Percentiles rank a stretch among this genome's conserved stretches.
Conservation (phyloP, 2,888 invertebrate genomes). For the Chloroclysta siterata region DNA sequence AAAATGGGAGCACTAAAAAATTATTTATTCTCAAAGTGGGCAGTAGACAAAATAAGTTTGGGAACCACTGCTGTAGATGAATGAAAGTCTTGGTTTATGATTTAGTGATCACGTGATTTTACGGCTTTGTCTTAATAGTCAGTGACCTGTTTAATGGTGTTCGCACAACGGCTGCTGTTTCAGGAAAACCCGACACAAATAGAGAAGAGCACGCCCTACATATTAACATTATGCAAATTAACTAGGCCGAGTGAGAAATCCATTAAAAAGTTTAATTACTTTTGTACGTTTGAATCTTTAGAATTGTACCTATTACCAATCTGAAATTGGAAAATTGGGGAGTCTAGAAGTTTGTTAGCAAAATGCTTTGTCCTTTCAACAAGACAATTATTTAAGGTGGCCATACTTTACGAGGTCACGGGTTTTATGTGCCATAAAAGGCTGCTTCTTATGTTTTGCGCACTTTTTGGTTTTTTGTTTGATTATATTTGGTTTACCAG, state of each 20-base stretch:
- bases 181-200: conserved; percentile 27
- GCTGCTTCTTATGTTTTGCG: conserved; percentile 25
- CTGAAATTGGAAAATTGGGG: conserved; percentile 18
- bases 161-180: not conserved
- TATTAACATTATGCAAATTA: conserved; percentile 61
- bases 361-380: conserved; percentile 27
- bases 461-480: conserved; percentile 19
- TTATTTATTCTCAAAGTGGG: no score
- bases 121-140: not conserved
- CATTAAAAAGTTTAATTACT: conserved; percentile 62
- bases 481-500: conserved; percentile 29
- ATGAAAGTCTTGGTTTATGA: no score
- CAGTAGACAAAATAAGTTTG: no score
- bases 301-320: conserved; percentile 25
- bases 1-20: no score
- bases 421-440: conserved; percentile 37
- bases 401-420: conserved; percentile 25
- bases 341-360: conserved; percentile 12
- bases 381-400: conserved; percentile 23
- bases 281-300: conserved; percentile 37
- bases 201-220: conserved; percentile 54
- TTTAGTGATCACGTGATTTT: no score
- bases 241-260: conserved; percentile 51
- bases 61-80: no score
- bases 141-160: not conserved